Conservation (phyloP, 2,888 invertebrate genomes). For the Drosophila tanythrix region DNA sequence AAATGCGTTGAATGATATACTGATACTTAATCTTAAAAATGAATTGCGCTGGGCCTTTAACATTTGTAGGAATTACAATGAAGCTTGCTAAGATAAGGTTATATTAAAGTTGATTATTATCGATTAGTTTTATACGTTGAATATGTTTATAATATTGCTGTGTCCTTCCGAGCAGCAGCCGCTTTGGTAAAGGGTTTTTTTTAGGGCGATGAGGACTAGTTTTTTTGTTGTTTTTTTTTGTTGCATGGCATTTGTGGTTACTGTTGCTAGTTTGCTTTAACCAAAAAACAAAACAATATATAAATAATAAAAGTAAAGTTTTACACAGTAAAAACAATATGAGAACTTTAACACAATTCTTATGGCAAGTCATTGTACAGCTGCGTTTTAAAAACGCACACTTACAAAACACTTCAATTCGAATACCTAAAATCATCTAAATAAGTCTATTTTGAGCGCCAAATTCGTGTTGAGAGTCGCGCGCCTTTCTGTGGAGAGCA, state of each 20-base stretch:
- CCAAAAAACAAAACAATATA: constrained; percentile 56
- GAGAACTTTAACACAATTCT: constrained; percentile 59
- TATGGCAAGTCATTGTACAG: constrained; percentile 73
- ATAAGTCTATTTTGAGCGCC: constrained; percentile 83
- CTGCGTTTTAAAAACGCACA: constrained; percentile 74
- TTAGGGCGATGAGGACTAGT: constrained; percentile 68
- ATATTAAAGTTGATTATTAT: constrained; percentile 70
- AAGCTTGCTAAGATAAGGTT: constrained; percentile 64
- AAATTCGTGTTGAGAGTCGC: constrained; percentile 64
- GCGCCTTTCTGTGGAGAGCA: constrained; percentile 47
- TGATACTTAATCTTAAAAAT: constrained; percentile 62
- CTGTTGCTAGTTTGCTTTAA: constrained; percentile 78
- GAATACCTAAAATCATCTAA: constrained; percentile 76
- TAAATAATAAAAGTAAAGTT: constrained; percentile 36
- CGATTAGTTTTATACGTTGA: constrained; percentile 70
- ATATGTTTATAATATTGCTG: constrained; percentile 72
- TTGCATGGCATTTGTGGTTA: constrained; percentile 63
- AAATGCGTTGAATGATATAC: constrained; percentile 48
- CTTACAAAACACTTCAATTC: constrained; percentile 59
- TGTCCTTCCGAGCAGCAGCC: constrained; percentile 73
- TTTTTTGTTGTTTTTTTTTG: constrained; percentile 15
- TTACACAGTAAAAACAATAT: constrained; percentile 46
- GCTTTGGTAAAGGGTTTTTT: constrained; percentile 58
- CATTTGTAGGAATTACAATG: constrained; percentile 52
- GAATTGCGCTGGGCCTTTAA: constrained; percentile 51